These are phyloP conservation scores for Macrostomum cliftonense DNA, from an alignment of 2,888 invertebrate genomes.

Conservation along the genomic window DNA sequence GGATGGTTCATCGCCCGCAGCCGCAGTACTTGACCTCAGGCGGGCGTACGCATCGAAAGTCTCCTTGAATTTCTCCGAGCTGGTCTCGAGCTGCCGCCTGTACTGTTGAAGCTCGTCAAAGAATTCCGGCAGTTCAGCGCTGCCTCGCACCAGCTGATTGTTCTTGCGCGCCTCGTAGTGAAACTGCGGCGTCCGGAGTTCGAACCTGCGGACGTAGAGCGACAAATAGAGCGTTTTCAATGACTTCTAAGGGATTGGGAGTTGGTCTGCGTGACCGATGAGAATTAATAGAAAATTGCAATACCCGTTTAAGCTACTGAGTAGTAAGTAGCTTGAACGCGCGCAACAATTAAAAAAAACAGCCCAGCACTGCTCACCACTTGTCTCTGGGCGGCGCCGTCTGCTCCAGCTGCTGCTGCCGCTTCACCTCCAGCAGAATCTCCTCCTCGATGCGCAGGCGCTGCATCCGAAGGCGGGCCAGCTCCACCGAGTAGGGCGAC, in stretches of 20 bases:
- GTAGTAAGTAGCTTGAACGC: too few relatives aligned
- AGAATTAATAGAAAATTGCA: too few relatives aligned
- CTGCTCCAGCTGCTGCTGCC: constrained; percentile 25
- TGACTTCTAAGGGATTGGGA: too few relatives aligned
- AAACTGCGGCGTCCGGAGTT: constrained; percentile 24
- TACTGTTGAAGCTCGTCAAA: constrained; percentile 17
- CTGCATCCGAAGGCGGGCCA: constrained; percentile 23
- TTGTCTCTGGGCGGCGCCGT: constrained; percentile 26
- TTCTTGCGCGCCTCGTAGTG: constrained; percentile 29
- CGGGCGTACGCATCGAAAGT: too few relatives aligned
- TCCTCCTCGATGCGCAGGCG: constrained; percentile 27
- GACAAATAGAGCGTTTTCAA: too few relatives aligned
- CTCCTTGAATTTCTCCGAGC: too few relatives aligned
- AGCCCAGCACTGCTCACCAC: constrained; percentile 19
- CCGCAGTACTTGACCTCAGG: too few relatives aligned
- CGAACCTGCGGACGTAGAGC: constrained; percentile 20
- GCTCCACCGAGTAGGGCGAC: constrained; percentile 22
- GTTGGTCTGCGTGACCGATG: too few relatives aligned
- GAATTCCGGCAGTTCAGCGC: constrained; percentile 18
- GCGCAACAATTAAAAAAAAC: not conserved
- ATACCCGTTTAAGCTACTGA: too few relatives aligned
- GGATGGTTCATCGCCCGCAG: too few relatives aligned
- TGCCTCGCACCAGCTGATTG: constrained; percentile 20
- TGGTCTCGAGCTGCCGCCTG: constrained; percentile 7
- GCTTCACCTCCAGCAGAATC: constrained; percentile 23